Conservation (phyloP, 2,888 invertebrate species). For the Platyscelio sp. region DNA sequence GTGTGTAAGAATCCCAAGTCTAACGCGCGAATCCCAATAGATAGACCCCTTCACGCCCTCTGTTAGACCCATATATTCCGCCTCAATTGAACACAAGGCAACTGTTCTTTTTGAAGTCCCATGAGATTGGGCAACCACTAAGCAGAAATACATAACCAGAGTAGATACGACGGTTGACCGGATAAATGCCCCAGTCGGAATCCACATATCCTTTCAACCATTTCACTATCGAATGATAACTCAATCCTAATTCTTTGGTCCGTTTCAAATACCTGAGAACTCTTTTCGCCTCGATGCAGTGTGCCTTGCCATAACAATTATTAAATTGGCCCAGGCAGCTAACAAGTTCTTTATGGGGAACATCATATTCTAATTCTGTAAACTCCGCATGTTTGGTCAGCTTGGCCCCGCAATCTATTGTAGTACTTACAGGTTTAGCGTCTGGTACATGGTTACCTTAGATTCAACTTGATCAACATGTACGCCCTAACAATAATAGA, state of each 20-base stretch:
- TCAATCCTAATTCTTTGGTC: neutral
- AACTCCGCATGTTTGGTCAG: neutral
- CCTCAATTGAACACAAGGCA: too few relatives aligned
- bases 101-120: conserved; percentile 1
- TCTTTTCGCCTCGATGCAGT: conserved; percentile 8
- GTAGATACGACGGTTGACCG: neutral
- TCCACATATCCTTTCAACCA: neutral
- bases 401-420: neutral
- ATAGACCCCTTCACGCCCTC: too few relatives aligned
- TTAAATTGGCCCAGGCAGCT: conserved; percentile 3
- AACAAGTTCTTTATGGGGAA: conserved; percentile 10
- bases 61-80: too few relatives aligned
- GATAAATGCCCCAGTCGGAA: neutral
- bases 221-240: neutral
- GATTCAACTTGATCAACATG: neutral
- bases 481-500: too few relatives aligned
- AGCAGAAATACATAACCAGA: conserved; percentile 6
- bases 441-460: neutral
- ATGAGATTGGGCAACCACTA: neutral
- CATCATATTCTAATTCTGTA: neutral
- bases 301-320: neutral
- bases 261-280: conserved; percentile 11
- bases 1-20: too few relatives aligned
- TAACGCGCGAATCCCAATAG: too few relatives aligned
- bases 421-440: neutral